phyloP scores from a whole-genome alignment of 2,113 vertebrate genomes.

The Myrmecobius fasciatus region DNA sequence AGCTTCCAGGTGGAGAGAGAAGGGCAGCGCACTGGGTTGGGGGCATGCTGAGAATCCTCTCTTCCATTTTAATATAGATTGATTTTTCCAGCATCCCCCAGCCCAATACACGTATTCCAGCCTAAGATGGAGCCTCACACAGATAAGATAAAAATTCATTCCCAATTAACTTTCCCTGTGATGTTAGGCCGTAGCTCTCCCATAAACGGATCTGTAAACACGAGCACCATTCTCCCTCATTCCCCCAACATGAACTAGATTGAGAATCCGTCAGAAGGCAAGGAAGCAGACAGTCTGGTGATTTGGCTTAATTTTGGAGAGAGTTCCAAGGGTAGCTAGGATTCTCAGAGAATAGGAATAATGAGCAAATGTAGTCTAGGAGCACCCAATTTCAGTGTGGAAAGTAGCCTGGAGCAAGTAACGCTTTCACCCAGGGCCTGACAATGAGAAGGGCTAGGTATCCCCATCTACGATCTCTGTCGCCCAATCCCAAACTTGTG shows the following conservation, averaged over 20 bases:
- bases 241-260: not conserved
- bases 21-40: too few species aligned
- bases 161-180: not conserved
- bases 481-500: not conserved
- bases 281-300: not conserved
- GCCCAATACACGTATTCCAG: not conserved
- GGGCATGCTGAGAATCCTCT: not conserved
- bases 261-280: not conserved
- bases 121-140: not conserved
- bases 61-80: slow-evolving; percentile 1
- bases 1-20: not conserved
- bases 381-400: not conserved
- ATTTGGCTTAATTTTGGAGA: not conserved
- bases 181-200: not conserved
- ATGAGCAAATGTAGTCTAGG: not conserved
- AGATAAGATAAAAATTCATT: not conserved
- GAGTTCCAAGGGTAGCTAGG: not conserved
- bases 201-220: not conserved
- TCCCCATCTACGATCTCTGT: not conserved
- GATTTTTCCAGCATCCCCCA: not conserved
- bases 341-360: not conserved
- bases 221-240: not conserved
- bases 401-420: not conserved
- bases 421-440: not conserved
- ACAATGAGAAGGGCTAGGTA: not conserved